phyloP scores from a whole-genome alignment of 1,140 invertebrate genomes.

The Drosophila erecta region DNA sequence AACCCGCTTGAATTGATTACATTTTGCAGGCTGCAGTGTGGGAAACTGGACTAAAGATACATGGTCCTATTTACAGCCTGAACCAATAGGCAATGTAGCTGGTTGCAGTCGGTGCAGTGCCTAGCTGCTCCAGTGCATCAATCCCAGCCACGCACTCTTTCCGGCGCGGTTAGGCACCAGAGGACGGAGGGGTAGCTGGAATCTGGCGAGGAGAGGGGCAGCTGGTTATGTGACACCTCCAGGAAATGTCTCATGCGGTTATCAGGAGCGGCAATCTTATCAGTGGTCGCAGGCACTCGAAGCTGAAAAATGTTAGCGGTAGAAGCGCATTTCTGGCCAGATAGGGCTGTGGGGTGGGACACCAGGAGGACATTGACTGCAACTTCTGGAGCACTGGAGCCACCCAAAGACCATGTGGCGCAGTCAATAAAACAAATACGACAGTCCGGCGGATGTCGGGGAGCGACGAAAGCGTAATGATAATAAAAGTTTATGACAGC shows the following conservation, averaged over 20 bases:
- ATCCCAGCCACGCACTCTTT: conserved; percentile 14
- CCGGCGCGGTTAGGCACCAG: conserved; percentile 1
- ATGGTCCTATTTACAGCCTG: no score
- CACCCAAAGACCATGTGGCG: conserved; percentile 29
- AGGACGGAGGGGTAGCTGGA: conserved; percentile 16
- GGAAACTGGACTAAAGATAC: neutral
- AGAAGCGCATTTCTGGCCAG: conserved; percentile 53
- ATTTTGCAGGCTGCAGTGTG: neutral
- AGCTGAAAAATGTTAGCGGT: conserved; percentile 70
- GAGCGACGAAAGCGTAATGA: conserved; percentile 71
- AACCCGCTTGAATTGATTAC: neutral
- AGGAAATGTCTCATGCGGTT: conserved; percentile 61
- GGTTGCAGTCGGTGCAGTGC: neutral
- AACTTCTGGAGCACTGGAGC: conserved; percentile 43
- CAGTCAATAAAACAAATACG: conserved; percentile 79
- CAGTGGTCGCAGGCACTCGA: conserved; percentile 54
- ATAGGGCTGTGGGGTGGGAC: conserved; percentile 33
- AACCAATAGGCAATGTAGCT: no score
- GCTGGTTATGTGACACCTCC: conserved; percentile 32
- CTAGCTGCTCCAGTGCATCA: conserved; percentile 11
- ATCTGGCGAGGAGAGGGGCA: neutral
- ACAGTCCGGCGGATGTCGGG: conserved; percentile 37
- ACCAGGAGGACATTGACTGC: conserved; percentile 81
- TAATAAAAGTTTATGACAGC: conserved; percentile 81
- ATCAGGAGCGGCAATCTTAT: conserved; percentile 65